These are phyloP conservation scores for Eurytoma californica DNA, from an alignment of 2,888 invertebrate genomes.

Conservation along the genomic window DNA sequence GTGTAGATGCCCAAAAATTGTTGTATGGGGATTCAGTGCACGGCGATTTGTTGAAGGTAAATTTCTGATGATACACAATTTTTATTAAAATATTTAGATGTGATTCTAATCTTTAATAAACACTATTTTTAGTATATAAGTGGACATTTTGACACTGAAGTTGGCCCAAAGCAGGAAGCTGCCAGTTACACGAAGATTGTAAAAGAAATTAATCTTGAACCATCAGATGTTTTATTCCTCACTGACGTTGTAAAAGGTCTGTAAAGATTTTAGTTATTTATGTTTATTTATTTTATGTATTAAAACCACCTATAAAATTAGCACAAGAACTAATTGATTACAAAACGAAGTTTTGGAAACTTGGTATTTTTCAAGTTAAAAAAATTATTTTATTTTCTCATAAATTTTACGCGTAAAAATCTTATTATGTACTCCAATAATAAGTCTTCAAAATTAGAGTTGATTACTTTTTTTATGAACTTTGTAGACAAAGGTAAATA, in stretches of 20 bases:
- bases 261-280: not conserved
- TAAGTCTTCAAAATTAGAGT: not conserved
- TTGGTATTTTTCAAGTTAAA: not conserved
- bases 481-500: not conserved
- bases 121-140: slow-evolving; percentile 77
- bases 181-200: slow-evolving; percentile 88
- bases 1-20: slow-evolving; percentile 91
- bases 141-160: slow-evolving; percentile 90
- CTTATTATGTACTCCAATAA: not conserved
- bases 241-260: slow-evolving; percentile 90
- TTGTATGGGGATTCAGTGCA: slow-evolving; percentile 85
- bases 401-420: not conserved
- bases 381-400: not conserved
- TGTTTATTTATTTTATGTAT: not conserved
- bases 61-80: slow-evolving; percentile 1
- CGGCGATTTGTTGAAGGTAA: slow-evolving; percentile 85
- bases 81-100: not conserved
- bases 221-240: slow-evolving; percentile 87
- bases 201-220: slow-evolving; percentile 79
- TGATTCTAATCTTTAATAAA: slow-evolving; percentile 11
- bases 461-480: not conserved
- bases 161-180: slow-evolving; percentile 87
- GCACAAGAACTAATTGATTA: not conserved
- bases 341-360: not conserved
- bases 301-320: not conserved